Evolutionary conservation across 1,140 invertebrate species (phyloP).

Genomic region (Holcopasites calliopsidis): DNA sequence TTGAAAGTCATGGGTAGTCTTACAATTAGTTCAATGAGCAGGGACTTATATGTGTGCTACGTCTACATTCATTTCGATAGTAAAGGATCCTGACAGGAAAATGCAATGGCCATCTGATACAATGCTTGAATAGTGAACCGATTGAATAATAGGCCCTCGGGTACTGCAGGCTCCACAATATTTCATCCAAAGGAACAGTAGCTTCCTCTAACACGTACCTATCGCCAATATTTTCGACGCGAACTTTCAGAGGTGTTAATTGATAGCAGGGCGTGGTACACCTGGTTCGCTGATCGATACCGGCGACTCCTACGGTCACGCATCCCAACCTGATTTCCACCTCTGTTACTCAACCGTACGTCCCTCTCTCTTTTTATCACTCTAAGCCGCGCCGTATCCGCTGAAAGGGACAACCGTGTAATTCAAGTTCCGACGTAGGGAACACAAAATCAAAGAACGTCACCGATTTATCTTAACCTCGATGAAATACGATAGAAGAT

Average conservation of each 20-base stretch:
- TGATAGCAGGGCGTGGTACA: conserved; percentile 72
- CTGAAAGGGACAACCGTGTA: conserved; percentile 6
- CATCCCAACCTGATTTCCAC: conserved; percentile 21
- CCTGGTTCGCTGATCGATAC: conserved; percentile 70
- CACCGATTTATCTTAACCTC: neutral
- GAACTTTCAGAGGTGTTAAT: conserved; percentile 56
- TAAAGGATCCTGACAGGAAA: too few relatives aligned
- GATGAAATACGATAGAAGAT: conserved; percentile 50
- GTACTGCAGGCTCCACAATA: too few relatives aligned
- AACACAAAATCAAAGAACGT: conserved; percentile 14
- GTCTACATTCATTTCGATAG: too few relatives aligned
- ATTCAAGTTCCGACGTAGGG: neutral
- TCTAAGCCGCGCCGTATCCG: neutral
- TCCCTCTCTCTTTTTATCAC: neutral
- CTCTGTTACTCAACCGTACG: neutral
- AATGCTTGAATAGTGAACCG: too few relatives aligned
- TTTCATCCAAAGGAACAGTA: too few relatives aligned
- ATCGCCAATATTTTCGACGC: neutral
- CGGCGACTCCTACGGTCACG: conserved; percentile 55
- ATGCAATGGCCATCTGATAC: too few relatives aligned
- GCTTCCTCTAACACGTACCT: neutral
- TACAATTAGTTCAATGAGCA: too few relatives aligned
- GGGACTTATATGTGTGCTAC: too few relatives aligned
- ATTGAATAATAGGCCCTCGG: too few relatives aligned
- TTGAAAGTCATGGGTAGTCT: too few relatives aligned